phyloP scores from a whole-genome alignment of 2,113 vertebrate genomes.

The Ailuropoda melanoleuca region DNA sequence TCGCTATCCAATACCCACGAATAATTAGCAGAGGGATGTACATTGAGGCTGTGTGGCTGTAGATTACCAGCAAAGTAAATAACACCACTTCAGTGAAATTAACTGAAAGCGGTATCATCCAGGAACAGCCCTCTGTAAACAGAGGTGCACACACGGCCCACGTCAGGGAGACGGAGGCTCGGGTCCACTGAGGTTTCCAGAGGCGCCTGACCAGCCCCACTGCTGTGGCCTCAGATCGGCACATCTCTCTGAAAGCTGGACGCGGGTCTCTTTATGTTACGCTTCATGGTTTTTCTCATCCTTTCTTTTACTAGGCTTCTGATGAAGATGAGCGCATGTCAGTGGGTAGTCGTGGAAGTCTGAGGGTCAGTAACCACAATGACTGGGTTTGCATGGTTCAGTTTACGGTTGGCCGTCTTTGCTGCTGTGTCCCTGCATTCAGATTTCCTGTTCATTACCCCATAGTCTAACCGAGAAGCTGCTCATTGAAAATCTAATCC shows the following conservation, averaged over 20 bases:
- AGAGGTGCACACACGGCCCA: accelerated
- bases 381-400: not conserved
- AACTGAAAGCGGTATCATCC: not conserved
- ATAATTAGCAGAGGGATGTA: not conserved
- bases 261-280: accelerated
- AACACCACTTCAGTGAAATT: not conserved
- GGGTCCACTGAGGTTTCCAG: accelerated
- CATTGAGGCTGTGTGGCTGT: not conserved
- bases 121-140: not conserved
- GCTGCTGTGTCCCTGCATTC: accelerated
- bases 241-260: accelerated
- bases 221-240: accelerated
- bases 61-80: not conserved
- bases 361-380: slow-evolving; percentile 90
- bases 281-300: slow-evolving; percentile 62
- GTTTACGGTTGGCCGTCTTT: not conserved
- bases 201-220: not conserved
- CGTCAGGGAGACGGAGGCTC: not conserved
- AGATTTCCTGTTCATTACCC: accelerated
- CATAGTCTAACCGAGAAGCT: not conserved
- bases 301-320: slow-evolving; percentile 88
- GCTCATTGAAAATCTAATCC: accelerated
- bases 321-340: slow-evolving; percentile 96
- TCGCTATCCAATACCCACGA: accelerated
- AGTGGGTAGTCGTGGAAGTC: slow-evolving; percentile 92